A percentile compares a stretch with the other conserved stretches of the same genome.
phyloP scores from a whole-genome alignment of 35 echinoderm and acorn worm species.

The Heliocidaris tuberculata region DNA sequence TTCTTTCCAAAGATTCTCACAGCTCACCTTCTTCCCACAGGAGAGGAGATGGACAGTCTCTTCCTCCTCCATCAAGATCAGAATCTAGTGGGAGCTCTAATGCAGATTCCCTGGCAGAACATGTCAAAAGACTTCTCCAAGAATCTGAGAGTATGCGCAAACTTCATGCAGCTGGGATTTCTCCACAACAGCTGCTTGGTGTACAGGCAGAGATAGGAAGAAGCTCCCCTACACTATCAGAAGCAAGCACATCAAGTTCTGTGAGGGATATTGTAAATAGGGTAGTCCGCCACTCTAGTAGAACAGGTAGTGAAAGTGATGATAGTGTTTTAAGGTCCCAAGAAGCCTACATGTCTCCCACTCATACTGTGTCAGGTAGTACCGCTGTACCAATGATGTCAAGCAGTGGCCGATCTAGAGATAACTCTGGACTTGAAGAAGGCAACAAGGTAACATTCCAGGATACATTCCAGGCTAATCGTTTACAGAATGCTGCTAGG shows the following conservation, averaged over 20 bases:
- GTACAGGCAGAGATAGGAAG: constrained; percentile 3
- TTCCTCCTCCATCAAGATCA: constrained; percentile 30
- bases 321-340: not conserved
- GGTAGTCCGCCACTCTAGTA: constrained; percentile 20
- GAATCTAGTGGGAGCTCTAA: constrained; percentile 44
- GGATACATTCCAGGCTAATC: constrained; percentile 39
- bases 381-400: not conserved
- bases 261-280: constrained; percentile 71
- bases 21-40: constrained; percentile 19
- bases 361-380: not conserved
- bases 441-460: constrained; percentile 38
- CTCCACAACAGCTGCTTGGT: not conserved
- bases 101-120: constrained; percentile 59
- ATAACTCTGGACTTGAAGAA: not conserved
- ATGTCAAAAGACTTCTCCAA: constrained; percentile 41
- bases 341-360: constrained; percentile 25
- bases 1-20: constrained; percentile 32
- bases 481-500: not conserved
- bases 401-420: not conserved
- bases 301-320: constrained; percentile 42
- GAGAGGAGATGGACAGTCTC: constrained; percentile 22
- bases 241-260: constrained; percentile 77
- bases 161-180: not conserved
- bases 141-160: constrained; percentile 51
- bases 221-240: constrained; percentile 65